A percentile compares a stretch with the other conserved stretches of the same genome.
Conservation (phyloP, 2,888 invertebrate genomes). For the Cenopis cana region DNA sequence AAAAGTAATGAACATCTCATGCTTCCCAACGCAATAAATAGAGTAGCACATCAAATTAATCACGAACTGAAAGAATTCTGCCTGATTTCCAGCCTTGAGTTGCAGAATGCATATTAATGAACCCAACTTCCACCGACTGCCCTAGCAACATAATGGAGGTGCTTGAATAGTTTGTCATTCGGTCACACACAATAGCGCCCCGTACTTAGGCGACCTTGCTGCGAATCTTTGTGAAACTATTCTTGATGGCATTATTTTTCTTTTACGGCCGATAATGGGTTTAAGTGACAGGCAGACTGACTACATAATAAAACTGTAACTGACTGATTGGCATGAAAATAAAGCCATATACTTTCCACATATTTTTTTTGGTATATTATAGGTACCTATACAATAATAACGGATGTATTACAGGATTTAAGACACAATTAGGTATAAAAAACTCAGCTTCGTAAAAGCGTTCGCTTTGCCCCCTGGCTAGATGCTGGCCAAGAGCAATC, state of each 20-base stretch:
- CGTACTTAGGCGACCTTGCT: slow-evolving; percentile 1
- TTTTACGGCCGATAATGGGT: not conserved
- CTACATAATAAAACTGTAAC: not conserved
- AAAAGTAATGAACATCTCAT: not conserved
- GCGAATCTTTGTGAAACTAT: not conserved
- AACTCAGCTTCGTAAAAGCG: too few relatives aligned
- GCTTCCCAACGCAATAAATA: not conserved
- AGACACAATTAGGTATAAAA: too few relatives aligned
- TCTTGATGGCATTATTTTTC: not conserved
- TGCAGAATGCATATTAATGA: slow-evolving; percentile 37
- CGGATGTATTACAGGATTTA: not conserved
- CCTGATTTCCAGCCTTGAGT: slow-evolving; percentile 18
- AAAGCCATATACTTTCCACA: not conserved
- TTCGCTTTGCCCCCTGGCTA: too few relatives aligned
- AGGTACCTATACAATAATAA: too few relatives aligned
- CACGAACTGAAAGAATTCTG: slow-evolving; percentile 10
- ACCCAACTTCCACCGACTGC: slow-evolving; percentile 21
- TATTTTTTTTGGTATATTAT: too few relatives aligned
- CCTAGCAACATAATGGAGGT: slow-evolving; percentile 23
- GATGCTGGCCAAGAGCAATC: too few relatives aligned
- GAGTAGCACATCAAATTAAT: slow-evolving; percentile 14
- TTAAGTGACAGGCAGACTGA: not conserved
- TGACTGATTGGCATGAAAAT: not conserved
- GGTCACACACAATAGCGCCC: slow-evolving; percentile 31
- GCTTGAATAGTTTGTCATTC: slow-evolving; percentile 32